Percentiles rank a stretch among this genome's conserved stretches.
These are phyloP conservation scores for Poecilia picta DNA, from an alignment of 2,797 vertebrate species.

Conservation along the genomic window DNA sequence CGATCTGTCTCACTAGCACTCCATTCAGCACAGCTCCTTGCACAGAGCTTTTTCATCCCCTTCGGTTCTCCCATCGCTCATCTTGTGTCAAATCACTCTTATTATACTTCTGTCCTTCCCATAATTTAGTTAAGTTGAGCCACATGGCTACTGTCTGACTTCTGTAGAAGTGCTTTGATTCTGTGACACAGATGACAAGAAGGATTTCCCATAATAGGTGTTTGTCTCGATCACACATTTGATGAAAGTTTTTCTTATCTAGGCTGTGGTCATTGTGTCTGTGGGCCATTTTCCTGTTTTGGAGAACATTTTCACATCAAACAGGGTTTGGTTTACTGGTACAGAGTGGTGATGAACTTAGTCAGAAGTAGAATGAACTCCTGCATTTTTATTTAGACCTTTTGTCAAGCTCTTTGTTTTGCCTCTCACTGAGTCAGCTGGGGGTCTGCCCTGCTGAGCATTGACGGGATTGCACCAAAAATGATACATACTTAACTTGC, in stretches of 20 bases:
- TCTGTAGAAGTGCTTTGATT: slow-evolving; percentile 44
- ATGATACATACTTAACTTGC: neutral
- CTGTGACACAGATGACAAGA: slow-evolving; percentile 13
- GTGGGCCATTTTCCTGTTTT: slow-evolving; percentile 76
- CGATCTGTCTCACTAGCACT: slow-evolving; percentile 77
- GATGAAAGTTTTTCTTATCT: slow-evolving; percentile 57
- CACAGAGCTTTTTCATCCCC: slow-evolving; percentile 64
- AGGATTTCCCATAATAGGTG: slow-evolving; percentile 33
- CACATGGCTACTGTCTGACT: slow-evolving; percentile 57
- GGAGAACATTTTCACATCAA: slow-evolving; percentile 65
- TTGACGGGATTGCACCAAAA: slow-evolving; percentile 12
- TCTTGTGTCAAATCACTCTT: slow-evolving; percentile 60
- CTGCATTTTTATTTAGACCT: slow-evolving; percentile 56
- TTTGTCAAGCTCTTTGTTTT: slow-evolving; percentile 49
- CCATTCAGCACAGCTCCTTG: slow-evolving; percentile 62
- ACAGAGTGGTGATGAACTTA: slow-evolving; percentile 55
- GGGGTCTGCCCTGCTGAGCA: slow-evolving; percentile 23
- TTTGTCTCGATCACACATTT: slow-evolving; percentile 30
- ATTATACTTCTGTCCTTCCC: slow-evolving; percentile 40
- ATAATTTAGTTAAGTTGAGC: slow-evolving; percentile 54
- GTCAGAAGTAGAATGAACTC: slow-evolving; percentile 65
- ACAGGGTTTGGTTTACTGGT: slow-evolving; percentile 58
- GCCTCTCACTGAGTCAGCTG: slow-evolving; percentile 45
- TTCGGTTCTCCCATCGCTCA: slow-evolving; percentile 60
- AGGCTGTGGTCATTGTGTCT: slow-evolving; percentile 67